phyloP scores from a whole-genome alignment of 2,888 invertebrate genomes.

The Mamestra brassicae region DNA sequence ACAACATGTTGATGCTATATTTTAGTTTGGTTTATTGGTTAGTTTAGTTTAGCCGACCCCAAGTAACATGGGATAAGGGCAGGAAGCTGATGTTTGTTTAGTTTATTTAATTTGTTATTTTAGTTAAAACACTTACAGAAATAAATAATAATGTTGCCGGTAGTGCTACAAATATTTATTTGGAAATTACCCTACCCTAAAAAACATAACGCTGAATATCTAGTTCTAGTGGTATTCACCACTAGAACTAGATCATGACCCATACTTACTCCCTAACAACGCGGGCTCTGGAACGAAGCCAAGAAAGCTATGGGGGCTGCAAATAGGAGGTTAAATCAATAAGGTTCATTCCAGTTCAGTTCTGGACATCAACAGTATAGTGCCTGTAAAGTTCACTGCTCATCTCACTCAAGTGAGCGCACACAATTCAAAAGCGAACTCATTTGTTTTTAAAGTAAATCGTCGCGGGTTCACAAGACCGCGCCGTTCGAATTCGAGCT shows the following conservation, averaged over 20 bases:
- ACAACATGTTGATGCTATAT: too few relatives aligned
- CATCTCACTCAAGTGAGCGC: background rate
- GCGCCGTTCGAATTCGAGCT: background rate
- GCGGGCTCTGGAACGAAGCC: constrained; percentile 43
- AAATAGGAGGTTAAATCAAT: constrained; percentile 46
- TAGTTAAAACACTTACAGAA: too few relatives aligned
- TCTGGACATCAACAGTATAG: constrained; percentile 8
- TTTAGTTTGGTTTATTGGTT: too few relatives aligned
- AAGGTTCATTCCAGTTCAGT: constrained; percentile 34
- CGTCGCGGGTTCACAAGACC: background rate
- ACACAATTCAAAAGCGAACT: background rate
- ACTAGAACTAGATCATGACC: constrained; percentile 2
- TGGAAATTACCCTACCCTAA: too few relatives aligned
- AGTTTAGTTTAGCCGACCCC: too few relatives aligned
- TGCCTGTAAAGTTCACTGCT: background rate
- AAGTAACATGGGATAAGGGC: too few relatives aligned
- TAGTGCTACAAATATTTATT: too few relatives aligned
- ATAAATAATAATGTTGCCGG: too few relatives aligned
- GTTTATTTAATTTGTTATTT: too few relatives aligned
- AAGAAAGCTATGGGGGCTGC: constrained; percentile 28
- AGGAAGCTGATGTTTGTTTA: too few relatives aligned
- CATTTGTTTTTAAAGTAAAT: constrained; percentile 17
- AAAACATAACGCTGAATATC: background rate
- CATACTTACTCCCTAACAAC: background rate
- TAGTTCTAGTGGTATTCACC: too few relatives aligned